phyloP scores from a whole-genome alignment of 64 coral and sea anemone genomes.

The Acropora tenuis region DNA sequence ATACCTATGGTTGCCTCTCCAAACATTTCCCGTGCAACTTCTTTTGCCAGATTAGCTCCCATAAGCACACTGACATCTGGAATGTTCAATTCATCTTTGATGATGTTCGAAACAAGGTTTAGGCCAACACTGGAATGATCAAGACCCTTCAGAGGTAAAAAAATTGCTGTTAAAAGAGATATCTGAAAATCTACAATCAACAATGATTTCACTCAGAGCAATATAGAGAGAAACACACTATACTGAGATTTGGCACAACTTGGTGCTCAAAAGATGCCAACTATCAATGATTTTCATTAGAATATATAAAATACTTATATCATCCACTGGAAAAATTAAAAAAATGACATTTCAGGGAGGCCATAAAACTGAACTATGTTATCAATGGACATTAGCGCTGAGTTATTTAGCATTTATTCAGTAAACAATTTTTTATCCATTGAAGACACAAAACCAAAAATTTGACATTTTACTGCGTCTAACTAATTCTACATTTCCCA shows the following conservation, averaged over 20 bases:
- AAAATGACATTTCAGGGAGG: too few relatives aligned
- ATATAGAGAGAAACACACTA: background rate
- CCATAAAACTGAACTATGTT: too few relatives aligned
- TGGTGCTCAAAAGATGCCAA: too few relatives aligned
- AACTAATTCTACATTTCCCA: too few relatives aligned
- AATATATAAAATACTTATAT: too few relatives aligned
- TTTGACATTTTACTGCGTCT: too few relatives aligned
- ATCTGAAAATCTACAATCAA: background rate
- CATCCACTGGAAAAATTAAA: too few relatives aligned
- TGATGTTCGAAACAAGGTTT: constrained; percentile 91
- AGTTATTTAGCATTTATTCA: too few relatives aligned
- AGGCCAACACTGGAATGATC: constrained; percentile 86
- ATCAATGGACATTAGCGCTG: too few relatives aligned
- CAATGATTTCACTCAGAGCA: background rate
- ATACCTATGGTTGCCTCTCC: constrained; percentile 94
- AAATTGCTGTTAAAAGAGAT: background rate
- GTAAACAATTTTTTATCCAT: too few relatives aligned
- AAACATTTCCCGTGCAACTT: constrained; percentile 98
- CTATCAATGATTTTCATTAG: background rate
- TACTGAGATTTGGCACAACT: too few relatives aligned
- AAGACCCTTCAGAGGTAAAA: constrained; percentile 61
- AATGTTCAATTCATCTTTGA: constrained; percentile 74
- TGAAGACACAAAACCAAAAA: too few relatives aligned
- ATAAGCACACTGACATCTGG: constrained; percentile 93
- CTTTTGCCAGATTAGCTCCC: constrained; percentile 95